A percentile compares a stretch with the other conserved stretches of the same genome.
These are phyloP conservation scores for Cyprinodon diabolis DNA, from an alignment of 2,797 vertebrate genomes.

Conservation along the genomic window DNA sequence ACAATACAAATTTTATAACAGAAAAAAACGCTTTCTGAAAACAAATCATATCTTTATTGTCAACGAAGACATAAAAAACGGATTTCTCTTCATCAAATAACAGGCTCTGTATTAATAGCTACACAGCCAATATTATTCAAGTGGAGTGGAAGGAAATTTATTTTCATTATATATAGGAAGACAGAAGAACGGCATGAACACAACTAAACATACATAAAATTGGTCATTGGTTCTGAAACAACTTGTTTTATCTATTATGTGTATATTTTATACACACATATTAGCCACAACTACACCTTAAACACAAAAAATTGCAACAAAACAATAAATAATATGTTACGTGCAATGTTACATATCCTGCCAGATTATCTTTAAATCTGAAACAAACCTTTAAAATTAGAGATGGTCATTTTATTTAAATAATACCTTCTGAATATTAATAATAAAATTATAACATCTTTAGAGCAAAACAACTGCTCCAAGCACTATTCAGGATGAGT, in stretches of 20 bases:
- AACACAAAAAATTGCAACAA: constrained; percentile 78
- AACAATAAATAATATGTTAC: constrained; percentile 85
- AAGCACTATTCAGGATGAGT: constrained; percentile 75
- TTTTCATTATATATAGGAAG: constrained; percentile 69
- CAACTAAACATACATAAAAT: constrained; percentile 74
- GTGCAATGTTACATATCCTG: constrained; percentile 78
- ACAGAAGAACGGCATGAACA: constrained; percentile 76
- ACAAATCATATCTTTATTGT: constrained; percentile 83
- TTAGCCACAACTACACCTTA: constrained; percentile 63
- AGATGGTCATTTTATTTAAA: constrained; percentile 54
- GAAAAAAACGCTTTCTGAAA: constrained; percentile 45
- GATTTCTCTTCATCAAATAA: constrained; percentile 72
- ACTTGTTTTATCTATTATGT: constrained; percentile 64
- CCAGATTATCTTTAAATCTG: constrained; percentile 77
- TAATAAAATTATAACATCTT: constrained; percentile 81
- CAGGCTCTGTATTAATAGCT: constrained; percentile 74
- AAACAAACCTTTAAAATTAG: constrained; percentile 72
- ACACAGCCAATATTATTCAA: constrained; percentile 76
- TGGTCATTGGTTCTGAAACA: constrained; percentile 61
- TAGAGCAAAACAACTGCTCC: constrained; percentile 77
- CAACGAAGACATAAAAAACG: constrained; percentile 80
- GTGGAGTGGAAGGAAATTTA: constrained; percentile 67
- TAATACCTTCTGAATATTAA: constrained; percentile 71
- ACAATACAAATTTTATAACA: not conserved
- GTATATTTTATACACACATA: constrained; percentile 62